Conservation (phyloP, 2,888 invertebrate genomes). For the Sarcophaga rosellei region DNA sequence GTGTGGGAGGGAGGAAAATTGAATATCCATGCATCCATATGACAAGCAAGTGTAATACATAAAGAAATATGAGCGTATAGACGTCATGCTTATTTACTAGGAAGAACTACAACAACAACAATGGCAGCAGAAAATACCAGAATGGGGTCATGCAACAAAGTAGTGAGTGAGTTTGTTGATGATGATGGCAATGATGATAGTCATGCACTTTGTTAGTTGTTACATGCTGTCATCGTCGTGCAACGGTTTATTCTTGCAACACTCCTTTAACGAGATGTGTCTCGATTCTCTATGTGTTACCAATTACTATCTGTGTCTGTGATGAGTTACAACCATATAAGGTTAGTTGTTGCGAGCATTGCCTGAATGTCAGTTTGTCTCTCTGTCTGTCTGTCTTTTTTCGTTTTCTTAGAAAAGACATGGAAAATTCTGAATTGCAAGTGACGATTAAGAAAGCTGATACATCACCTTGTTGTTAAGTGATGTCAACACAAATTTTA, state of each 20-base stretch:
- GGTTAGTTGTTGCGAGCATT: not conserved
- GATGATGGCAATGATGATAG: slow-evolving; percentile 21
- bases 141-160: slow-evolving; percentile 65
- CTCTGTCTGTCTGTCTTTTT: slow-evolving; percentile 1
- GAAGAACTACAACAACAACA: slow-evolving; percentile 16
- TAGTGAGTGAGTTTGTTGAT: slow-evolving; percentile 2
- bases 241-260: slow-evolving; percentile 14
- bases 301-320: slow-evolving; percentile 7
- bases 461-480: slow-evolving; percentile 10
- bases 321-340: slow-evolving; percentile 4
- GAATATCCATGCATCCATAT: too few relatives aligned
- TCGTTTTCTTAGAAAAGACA: not conserved
- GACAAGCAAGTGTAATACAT: not conserved
- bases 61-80: not conserved
- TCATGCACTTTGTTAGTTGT: slow-evolving; percentile 32
- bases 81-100: slow-evolving; percentile 20
- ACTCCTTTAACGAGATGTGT: slow-evolving; percentile 14
- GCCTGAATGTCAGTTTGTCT: not conserved
- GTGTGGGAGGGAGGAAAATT: too few relatives aligned
- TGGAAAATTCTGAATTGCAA: slow-evolving; percentile 9
- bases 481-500: not conserved
- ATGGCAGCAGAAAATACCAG: slow-evolving; percentile 12
- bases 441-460: slow-evolving; percentile 22
- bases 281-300: slow-evolving; percentile 3
- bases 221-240: slow-evolving; percentile 19